Evolutionary conservation across 2,888 invertebrate species (phyloP).

Genomic region (Drosophila fungiperda): DNA sequence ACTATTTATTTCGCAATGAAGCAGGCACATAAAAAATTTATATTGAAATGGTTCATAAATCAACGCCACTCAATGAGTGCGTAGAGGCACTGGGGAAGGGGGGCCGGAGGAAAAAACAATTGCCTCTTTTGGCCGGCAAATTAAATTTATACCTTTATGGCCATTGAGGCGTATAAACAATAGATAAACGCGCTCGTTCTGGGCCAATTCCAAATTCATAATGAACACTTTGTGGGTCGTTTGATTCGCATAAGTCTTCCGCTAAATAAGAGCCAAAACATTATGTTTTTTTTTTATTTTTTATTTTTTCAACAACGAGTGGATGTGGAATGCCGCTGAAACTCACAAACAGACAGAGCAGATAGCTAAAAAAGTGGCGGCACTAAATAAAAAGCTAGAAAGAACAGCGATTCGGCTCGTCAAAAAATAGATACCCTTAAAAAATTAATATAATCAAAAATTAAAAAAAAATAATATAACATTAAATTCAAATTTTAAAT

Average conservation of each 20-base stretch:
- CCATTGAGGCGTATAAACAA: constrained; percentile 74
- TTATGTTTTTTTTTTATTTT: constrained; percentile 40
- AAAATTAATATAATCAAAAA: no score
- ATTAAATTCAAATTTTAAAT: neutral
- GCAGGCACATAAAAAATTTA: constrained; percentile 45
- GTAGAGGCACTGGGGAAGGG: neutral
- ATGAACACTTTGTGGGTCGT: constrained; percentile 75
- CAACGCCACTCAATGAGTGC: constrained; percentile 39
- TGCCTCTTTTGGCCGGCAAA: constrained; percentile 33
- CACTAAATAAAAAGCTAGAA: constrained; percentile 71
- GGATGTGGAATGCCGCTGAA: constrained; percentile 12
- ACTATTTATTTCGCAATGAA: constrained; percentile 34
- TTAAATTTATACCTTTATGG: constrained; percentile 77
- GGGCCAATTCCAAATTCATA: constrained; percentile 72
- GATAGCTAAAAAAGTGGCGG: constrained; percentile 69
- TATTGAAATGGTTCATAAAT: constrained; percentile 63
- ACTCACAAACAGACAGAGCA: constrained; percentile 19
- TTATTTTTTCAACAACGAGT: constrained; percentile 9
- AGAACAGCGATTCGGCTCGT: neutral
- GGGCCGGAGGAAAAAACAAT: constrained; percentile 10
- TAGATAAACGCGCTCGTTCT: constrained; percentile 76
- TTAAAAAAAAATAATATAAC: no score
- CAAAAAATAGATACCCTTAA: neutral
- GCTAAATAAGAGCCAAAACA: constrained; percentile 51
- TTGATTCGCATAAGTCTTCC: constrained; percentile 77